A percentile compares a stretch with the other conserved stretches of the same genome.
Conservation (phyloP, 2,113 vertebrate species). For the Cervus canadensis region DNA sequence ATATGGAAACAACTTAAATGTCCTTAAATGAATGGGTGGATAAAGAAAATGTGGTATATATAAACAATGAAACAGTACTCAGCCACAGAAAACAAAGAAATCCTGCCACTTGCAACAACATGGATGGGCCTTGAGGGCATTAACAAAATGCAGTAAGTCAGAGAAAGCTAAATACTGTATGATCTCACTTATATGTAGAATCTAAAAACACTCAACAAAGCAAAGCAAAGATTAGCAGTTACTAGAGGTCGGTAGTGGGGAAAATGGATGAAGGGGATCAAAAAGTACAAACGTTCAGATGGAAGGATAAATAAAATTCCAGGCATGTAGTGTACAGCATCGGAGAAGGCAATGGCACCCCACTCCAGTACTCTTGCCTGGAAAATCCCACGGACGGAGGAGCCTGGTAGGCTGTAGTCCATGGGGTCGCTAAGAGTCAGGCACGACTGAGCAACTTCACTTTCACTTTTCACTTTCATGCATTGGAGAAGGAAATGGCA, state of each 20-base stretch:
- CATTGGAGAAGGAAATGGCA: too few species aligned
- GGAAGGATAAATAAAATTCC: neutral
- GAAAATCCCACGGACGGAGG: too few species aligned
- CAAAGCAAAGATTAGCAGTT: neutral
- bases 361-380: too few species aligned
- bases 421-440: too few species aligned
- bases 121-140: neutral
- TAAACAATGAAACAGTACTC: neutral
- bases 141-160: neutral
- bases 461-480: too few species aligned
- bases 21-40: neutral
- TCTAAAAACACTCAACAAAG: neutral
- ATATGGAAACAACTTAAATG: neutral
- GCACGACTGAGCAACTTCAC: too few species aligned
- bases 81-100: neutral
- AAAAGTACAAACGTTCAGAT: neutral
- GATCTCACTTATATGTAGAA: neutral
- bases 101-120: neutral
- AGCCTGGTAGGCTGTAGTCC: too few species aligned
- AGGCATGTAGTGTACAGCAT: neutral
- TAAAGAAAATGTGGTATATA: neutral
- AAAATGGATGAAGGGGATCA: neutral
- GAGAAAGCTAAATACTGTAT: neutral
- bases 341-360: too few species aligned
- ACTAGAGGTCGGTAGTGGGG: neutral